Percentiles rank a stretch among this genome's conserved stretches.
Evolutionary conservation across 2,113 vertebrate species (phyloP).

Genomic region (Mirounga angustirostris): DNA sequence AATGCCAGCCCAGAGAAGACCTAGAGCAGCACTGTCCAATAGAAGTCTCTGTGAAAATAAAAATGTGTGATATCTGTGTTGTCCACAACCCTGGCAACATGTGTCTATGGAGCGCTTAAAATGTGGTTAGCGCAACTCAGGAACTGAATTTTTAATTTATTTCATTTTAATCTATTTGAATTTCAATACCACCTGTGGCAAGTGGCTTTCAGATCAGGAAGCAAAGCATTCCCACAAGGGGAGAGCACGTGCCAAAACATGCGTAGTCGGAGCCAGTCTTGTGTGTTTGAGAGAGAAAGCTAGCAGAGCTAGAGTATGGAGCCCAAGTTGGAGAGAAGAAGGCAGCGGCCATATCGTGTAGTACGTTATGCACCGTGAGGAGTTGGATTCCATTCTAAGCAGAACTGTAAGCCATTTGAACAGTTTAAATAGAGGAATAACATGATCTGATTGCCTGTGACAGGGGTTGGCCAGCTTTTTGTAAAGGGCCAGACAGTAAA

Average conservation of each 20-base stretch:
- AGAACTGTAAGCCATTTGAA: neutral
- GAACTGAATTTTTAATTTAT: neutral
- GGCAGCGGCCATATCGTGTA: neutral
- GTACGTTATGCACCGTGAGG: neutral
- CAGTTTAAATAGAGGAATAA: neutral
- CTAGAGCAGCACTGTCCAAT: neutral
- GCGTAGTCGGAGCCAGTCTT: rapidly evolving
- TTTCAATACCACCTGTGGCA: neutral
- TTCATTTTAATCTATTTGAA: neutral
- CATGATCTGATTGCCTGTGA: neutral
- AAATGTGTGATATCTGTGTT: neutral
- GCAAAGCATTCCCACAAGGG: neutral
- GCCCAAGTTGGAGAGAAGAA: neutral
- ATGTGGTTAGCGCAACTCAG: neutral
- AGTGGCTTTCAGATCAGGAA: neutral
- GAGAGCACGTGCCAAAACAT: neutral
- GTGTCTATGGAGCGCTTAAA: neutral
- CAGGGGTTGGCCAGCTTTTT: neutral
- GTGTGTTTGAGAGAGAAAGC: neutral
- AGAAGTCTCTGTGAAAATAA: neutral
- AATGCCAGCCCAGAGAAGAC: neutral
- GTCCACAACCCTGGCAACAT: neutral
- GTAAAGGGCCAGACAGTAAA: neutral
- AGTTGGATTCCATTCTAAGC: neutral
- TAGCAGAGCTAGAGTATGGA: neutral